Conservation (phyloP, 2,888 invertebrate species). For the Sphaeridia pumilis region DNA sequence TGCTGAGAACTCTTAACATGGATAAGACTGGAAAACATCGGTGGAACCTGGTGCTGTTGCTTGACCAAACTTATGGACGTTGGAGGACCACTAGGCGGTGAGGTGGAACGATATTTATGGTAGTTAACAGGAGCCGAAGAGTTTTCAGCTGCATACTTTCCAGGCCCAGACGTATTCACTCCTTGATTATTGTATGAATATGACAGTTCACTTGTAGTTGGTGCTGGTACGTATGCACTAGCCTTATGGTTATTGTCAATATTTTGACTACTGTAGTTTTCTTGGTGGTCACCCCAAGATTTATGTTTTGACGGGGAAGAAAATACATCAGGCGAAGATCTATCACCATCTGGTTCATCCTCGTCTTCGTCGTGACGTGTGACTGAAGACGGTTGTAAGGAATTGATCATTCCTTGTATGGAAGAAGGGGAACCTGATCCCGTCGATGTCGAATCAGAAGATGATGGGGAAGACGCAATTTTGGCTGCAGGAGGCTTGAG, state of each 20-base stretch:
- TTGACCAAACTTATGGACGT: constrained; percentile 35
- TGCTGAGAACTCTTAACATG: constrained; percentile 35
- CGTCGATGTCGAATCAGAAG: constrained; percentile 32
- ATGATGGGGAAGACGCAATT: constrained; percentile 29
- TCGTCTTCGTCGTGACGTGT: constrained; percentile 31
- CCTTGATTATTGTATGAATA: constrained; percentile 5
- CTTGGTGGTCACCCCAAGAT: constrained; percentile 4
- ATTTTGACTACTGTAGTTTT: not conserved
- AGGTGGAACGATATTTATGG: constrained; percentile 42
- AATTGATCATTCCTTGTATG: constrained; percentile 24
- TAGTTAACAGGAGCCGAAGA: constrained; percentile 26
- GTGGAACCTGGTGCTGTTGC: constrained; percentile 26
- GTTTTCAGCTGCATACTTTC: constrained; percentile 18
- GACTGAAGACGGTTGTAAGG: constrained; percentile 11
- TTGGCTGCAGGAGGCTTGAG: constrained; percentile 54
- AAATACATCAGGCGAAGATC: constrained; percentile 13
- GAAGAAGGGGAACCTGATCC: constrained; percentile 35
- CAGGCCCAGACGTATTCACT: not conserved
- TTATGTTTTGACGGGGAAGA: constrained; percentile 10
- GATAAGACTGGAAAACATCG: constrained; percentile 38
- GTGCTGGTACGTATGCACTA: too few species aligned
- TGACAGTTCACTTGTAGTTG: too few species aligned
- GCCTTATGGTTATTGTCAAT: constrained; percentile 5
- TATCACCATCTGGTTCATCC: constrained; percentile 17
- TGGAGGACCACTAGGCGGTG: constrained; percentile 44